phyloP scores from a whole-genome alignment of 2,113 vertebrate genomes.

The Pseudopodoces humilis region DNA sequence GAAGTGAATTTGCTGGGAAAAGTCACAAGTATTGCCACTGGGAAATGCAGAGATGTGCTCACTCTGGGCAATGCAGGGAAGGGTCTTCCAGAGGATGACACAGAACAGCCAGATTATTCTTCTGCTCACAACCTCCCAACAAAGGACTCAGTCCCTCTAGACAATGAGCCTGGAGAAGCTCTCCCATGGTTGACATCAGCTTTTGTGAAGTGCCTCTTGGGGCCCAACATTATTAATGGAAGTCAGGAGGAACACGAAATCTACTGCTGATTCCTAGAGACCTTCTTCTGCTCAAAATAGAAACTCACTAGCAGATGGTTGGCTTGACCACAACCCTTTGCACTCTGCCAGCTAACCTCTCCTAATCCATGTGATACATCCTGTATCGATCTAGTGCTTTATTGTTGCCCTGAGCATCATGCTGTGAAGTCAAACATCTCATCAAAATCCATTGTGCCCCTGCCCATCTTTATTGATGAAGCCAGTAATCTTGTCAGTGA shows the following conservation, averaged over 20 bases:
- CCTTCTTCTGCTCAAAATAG: neutral
- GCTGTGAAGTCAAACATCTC: neutral
- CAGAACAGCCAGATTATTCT: neutral
- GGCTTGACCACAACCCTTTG: neutral
- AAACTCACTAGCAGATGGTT: neutral
- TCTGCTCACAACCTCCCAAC: neutral
- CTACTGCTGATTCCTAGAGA: neutral
- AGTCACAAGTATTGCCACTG: neutral
- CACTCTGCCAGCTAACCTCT: neutral
- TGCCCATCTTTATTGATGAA: neutral
- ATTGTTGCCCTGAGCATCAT: neutral
- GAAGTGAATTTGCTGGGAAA: neutral
- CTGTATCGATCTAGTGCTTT: slow-evolving; percentile 7
- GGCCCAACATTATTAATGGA: neutral
- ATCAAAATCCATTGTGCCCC: neutral
- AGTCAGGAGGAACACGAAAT: neutral
- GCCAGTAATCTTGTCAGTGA: slow-evolving; percentile 8
- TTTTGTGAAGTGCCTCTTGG: neutral
- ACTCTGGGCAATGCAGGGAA: neutral
- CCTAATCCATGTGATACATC: neutral
- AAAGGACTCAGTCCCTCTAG: neutral
- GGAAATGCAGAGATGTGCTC: neutral
- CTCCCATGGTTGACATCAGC: neutral
- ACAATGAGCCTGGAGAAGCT: neutral
- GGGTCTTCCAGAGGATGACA: neutral